These are phyloP conservation scores for Oscarella lobularis DNA, from an alignment of 37 sponge, comb jelly and placozoan genomes.

Conservation along the genomic window DNA sequence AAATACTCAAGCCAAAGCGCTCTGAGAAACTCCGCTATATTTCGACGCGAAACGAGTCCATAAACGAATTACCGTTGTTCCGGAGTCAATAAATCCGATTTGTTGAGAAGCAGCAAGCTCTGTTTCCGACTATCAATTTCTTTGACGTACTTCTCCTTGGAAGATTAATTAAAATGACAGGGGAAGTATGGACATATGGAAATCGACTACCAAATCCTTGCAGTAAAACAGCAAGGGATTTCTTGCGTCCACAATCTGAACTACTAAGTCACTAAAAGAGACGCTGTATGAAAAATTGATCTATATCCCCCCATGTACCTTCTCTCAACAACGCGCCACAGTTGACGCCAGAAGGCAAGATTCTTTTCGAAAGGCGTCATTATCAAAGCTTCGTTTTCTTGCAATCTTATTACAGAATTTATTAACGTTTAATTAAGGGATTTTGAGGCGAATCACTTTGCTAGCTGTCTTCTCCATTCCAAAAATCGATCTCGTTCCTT, in stretches of 20 bases:
- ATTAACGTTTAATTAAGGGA: background rate
- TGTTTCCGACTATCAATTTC: constrained; percentile 42
- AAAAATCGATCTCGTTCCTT: constrained; percentile 54
- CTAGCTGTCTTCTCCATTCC: constrained; percentile 43
- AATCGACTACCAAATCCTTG: constrained; percentile 59
- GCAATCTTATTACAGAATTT: constrained; percentile 5
- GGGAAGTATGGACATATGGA: background rate
- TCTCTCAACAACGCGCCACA: constrained; percentile 46
- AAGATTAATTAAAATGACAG: background rate
- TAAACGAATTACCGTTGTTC: constrained; percentile 44
- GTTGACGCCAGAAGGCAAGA: constrained; percentile 60
- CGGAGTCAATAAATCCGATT: constrained; percentile 63
- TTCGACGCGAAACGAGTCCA: background rate
- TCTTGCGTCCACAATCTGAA: constrained; percentile 89
- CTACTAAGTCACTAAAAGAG: constrained; percentile 65
- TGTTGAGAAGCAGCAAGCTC: constrained; percentile 69
- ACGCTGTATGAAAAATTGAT: no score
- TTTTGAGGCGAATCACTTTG: background rate
- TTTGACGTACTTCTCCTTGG: constrained; percentile 70
- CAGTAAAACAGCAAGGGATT: constrained; percentile 77
- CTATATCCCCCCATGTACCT: no score
- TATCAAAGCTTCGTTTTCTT: constrained; percentile 44
- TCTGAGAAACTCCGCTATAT: background rate
- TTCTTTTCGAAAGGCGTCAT: constrained; percentile 67
- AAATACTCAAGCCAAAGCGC: constrained; percentile 13